phyloP scores from a whole-genome alignment of 2,888 invertebrate species.

The Vannuccia rotundouncinata region DNA sequence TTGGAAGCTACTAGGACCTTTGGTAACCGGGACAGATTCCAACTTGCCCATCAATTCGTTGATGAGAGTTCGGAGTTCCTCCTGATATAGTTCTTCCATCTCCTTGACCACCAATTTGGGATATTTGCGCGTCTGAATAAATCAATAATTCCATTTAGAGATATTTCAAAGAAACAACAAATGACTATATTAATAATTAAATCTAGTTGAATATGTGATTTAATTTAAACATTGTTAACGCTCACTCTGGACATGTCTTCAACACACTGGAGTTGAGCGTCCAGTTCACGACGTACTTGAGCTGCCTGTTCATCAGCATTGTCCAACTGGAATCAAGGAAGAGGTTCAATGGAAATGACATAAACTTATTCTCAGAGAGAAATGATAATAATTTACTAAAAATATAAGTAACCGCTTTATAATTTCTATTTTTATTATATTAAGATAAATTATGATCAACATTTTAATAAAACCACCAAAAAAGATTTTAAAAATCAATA shows the following conservation, averaged over 20 bases:
- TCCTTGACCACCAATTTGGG: slow-evolving; percentile 99
- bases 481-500: too few species aligned
- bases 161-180: too few species aligned
- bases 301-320: slow-evolving; percentile 99
- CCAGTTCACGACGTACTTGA: slow-evolving; percentile 92
- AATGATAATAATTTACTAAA: neutral
- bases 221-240: too few species aligned
- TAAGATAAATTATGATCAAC: too few species aligned
- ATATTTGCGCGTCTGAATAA: slow-evolving; percentile 72
- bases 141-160: too few species aligned
- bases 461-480: too few species aligned
- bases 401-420: neutral
- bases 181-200: too few species aligned
- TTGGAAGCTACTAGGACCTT: slow-evolving; percentile 67
- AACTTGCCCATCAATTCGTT: slow-evolving; percentile 96
- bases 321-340: slow-evolving; percentile 68
- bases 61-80: slow-evolving; percentile 93
- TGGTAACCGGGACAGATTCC: slow-evolving; percentile 94
- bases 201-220: too few species aligned
- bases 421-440: neutral
- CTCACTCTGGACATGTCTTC: slow-evolving; percentile 90
- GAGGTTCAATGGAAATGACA: neutral
- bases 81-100: slow-evolving; percentile 98
- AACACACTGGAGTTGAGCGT: slow-evolving; percentile 90
- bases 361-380: neutral